phyloP scores from a whole-genome alignment of 2,888 invertebrate species.

The Andrena minutula region DNA sequence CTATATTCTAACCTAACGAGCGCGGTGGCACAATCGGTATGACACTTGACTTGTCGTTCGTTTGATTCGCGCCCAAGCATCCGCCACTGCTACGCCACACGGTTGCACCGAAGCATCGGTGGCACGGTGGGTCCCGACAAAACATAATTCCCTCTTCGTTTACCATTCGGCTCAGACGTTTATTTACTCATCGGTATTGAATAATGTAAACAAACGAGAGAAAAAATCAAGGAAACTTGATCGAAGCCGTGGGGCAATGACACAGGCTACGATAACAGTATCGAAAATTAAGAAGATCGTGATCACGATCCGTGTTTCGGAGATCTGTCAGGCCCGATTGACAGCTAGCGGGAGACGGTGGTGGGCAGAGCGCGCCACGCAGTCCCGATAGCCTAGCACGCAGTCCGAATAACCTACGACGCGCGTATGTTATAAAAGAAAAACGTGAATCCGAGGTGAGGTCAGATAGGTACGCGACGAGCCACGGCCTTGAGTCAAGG shows the following conservation, averaged over 20 bases:
- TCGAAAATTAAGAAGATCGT: conserved; percentile 1
- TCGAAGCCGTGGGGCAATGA: background rate
- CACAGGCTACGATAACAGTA: background rate
- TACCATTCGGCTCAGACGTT: background rate
- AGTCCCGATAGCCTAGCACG: conserved; percentile 34
- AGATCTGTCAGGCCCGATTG: conserved; percentile 70
- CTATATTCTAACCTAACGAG: conserved; percentile 44
- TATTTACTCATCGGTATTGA: conserved; percentile 17
- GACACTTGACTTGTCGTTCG: conserved; percentile 31
- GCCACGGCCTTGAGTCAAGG: conserved; percentile 48
- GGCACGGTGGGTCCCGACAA: background rate
- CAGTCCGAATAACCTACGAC: conserved; percentile 51
- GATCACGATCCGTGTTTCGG: conserved; percentile 30
- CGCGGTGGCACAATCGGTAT: background rate
- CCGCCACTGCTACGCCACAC: background rate
- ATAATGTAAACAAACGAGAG: conserved; percentile 8
- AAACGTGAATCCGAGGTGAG: conserved; percentile 26
- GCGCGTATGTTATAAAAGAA: conserved; percentile 54
- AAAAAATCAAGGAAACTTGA: background rate
- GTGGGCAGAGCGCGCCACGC: conserved; percentile 60
- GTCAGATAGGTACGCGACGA: conserved; percentile 12
- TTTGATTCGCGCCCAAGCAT: conserved; percentile 35
- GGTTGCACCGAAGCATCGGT: background rate
- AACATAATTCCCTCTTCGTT: conserved; percentile 5
- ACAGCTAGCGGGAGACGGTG: conserved; percentile 70